Conservation (phyloP, 2,113 vertebrate genomes). For the Ornithorhynchus anatinus region DNA sequence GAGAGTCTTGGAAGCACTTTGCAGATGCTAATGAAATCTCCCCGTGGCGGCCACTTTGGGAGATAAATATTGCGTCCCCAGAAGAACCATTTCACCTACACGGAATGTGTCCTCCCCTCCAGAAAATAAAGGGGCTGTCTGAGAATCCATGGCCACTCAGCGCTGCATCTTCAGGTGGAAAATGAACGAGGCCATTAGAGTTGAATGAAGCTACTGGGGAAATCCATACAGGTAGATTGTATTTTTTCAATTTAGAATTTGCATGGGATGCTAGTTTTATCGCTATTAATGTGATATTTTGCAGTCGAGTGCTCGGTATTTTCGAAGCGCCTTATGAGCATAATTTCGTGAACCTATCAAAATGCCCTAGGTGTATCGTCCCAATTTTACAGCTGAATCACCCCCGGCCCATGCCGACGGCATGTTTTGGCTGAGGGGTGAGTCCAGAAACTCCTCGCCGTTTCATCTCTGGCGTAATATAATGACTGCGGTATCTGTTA, state of each 20-base stretch:
- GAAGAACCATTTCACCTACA: neutral
- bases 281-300: conserved; percentile 36
- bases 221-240: conserved; percentile 16
- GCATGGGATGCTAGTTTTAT: conserved; percentile 39
- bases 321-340: conserved; percentile 14
- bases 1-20: conserved; percentile 1
- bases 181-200: conserved; percentile 35
- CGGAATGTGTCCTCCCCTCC: neutral
- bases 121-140: conserved; percentile 18
- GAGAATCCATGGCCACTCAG: conserved; percentile 8
- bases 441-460: too few species aligned
- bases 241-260: conserved; percentile 39
- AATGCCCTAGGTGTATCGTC: conserved; percentile 20
- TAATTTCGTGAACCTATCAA: conserved; percentile 45
- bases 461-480: too few species aligned
- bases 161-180: conserved; percentile 12
- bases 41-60: neutral
- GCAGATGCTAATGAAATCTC: conserved; percentile 4
- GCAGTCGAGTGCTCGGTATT: conserved; percentile 15
- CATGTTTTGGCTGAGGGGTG: too few species aligned
- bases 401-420: too few species aligned
- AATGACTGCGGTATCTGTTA: too few species aligned
- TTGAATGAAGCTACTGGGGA: conserved; percentile 28
- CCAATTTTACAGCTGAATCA: conserved; percentile 46
- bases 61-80: neutral